These are phyloP conservation scores for Alitta virens DNA, from an alignment of 2,888 invertebrate genomes.

Conservation along the genomic window DNA sequence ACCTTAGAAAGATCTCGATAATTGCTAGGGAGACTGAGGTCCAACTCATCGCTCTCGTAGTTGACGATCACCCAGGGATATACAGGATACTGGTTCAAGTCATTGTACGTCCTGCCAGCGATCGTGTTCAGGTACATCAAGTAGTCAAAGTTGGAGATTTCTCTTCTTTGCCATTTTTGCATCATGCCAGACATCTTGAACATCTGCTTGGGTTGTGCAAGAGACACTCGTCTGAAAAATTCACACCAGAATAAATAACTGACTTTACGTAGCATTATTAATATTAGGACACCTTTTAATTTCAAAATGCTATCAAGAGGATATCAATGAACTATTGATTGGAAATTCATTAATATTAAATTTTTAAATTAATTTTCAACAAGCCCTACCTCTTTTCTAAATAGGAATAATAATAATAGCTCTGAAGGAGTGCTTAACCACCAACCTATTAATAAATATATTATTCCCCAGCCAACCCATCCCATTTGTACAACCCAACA, in stretches of 20 bases:
- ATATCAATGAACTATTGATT: no score
- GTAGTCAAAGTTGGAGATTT: constrained; percentile 99
- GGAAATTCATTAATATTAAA: no score
- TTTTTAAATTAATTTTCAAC: no score
- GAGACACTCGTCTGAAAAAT: constrained; percentile 82
- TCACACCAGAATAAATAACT: no score
- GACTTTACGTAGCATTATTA: no score
- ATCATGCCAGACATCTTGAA: constrained; percentile 99
- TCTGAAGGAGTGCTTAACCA: no score
- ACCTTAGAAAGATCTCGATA: constrained; percentile 86
- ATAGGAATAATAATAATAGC: no score
- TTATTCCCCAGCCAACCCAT: constrained; percentile 98
- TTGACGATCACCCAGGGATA: constrained; percentile 99
- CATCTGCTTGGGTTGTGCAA: constrained; percentile 97
- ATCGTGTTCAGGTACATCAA: constrained; percentile 99
- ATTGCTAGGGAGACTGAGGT: constrained; percentile 93
- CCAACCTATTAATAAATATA: no score
- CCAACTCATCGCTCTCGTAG: constrained; percentile 91
- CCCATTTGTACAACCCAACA: neutral
- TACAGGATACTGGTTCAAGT: constrained; percentile 98
- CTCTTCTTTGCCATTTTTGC: constrained; percentile 97
- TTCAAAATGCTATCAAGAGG: no score
- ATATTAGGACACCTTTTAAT: no score
- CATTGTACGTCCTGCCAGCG: constrained; percentile 99
- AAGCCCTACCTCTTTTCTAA: no score